Base-by-base conservation (phyloP, 2,113 vertebrate genomes). In the Nasalis larvatus region DNA sequence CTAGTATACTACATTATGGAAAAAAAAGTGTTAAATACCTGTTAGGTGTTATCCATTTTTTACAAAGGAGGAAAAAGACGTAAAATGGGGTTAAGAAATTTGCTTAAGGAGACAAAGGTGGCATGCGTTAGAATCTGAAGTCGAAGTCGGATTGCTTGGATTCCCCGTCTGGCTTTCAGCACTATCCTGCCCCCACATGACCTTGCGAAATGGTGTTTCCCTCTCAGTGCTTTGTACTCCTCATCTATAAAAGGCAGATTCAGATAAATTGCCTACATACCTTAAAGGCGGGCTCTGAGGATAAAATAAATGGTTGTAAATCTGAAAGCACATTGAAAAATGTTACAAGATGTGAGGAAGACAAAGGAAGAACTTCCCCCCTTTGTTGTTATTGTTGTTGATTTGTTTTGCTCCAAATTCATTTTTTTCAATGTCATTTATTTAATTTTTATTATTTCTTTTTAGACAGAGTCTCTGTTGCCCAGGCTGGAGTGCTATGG, bases 191-290 rank as follows among this genome's bases (percentile, higher is more conserved):
- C 58, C 76, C 54, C 7, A 1, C 1, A 12, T 0, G 13, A 58
- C 58, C 74, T 45, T 32, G 74, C 63, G 68, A 82, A 82, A 78
- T 49, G 52, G 42, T 35, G 0, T 74, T 92, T 86, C 89, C 30
- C 20, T 77, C 47, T 73, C 23, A 6, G 17, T 9, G 23, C 40
- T 86, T 86, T 6, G 0, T 37, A 42, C 45, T 58, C 63, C 49
- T 93, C 45, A 73, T 95, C 77, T 94, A 16, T 76, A 74, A 95
- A 74, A 49, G 23, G 40, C 14, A 69, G 85, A 83, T 92, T 92
- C 81, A 92, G 60, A 89, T 54, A 90, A 90, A 96, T 81, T 90
- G 83, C 74, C 78, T 47, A 4, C 35, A 47, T 86, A 69, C 68
- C 69, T 80, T 69, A 92, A 69, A 81, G 76, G 81, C 18, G 83